phyloP scores from a whole-genome alignment of 1,140 invertebrate species.

The Drosophila auraria region DNA sequence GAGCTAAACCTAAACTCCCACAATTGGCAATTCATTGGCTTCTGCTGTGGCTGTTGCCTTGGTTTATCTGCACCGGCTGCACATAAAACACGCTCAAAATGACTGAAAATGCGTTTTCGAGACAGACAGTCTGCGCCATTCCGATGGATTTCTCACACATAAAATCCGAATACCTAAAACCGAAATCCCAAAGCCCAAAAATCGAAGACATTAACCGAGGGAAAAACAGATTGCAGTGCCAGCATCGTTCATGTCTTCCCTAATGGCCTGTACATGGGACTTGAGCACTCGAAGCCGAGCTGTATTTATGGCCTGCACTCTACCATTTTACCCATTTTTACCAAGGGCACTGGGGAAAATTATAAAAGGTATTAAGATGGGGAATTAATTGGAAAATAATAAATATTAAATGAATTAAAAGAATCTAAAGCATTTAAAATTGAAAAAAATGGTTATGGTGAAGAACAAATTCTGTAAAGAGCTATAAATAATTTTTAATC shows the following conservation, averaged over 20 bases:
- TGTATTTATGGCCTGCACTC: slow-evolving; percentile 72
- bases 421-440: too few relatives aligned
- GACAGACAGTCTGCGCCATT: slow-evolving; percentile 49
- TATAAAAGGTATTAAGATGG: too few relatives aligned
- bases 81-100: slow-evolving; percentile 68
- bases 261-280: slow-evolving; percentile 66
- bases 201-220: slow-evolving; percentile 73
- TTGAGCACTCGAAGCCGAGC: slow-evolving; percentile 45
- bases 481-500: not conserved
- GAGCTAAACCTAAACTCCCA: slow-evolving; percentile 61
- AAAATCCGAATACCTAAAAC: slow-evolving; percentile 50
- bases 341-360: not conserved
- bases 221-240: slow-evolving; percentile 60
- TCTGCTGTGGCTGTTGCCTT: slow-evolving; percentile 39
- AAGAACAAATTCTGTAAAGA: not conserved
- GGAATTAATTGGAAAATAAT: not conserved
- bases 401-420: too few relatives aligned
- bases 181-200: slow-evolving; percentile 26
- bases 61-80: slow-evolving; percentile 58
- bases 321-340: slow-evolving; percentile 47
- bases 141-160: slow-evolving; percentile 73
- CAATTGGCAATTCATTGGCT: slow-evolving; percentile 61
- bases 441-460: not conserved
- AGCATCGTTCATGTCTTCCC: slow-evolving; percentile 70
- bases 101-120: slow-evolving; percentile 56